Percentiles rank a stretch among this genome's conserved stretches.
Evolutionary conservation across 64 coral and sea anemone genomes (phyloP).

Genomic region (Cladopsammia gracilis): DNA sequence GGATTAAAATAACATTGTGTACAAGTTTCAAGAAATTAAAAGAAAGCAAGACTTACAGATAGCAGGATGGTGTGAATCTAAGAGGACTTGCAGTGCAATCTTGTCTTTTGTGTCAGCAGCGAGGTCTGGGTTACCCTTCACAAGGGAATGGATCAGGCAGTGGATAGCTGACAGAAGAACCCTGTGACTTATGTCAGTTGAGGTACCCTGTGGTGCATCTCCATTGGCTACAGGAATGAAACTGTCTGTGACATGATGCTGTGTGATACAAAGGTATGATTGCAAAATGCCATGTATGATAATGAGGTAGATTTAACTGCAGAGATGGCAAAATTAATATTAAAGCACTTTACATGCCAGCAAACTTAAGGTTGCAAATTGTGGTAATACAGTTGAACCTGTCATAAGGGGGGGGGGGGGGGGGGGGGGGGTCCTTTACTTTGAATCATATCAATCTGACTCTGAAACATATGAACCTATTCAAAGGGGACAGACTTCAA

Average conservation of each 20-base stretch:
- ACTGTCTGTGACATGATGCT: constrained; percentile 9
- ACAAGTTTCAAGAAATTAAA: too few relatives aligned
- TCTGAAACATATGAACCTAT: too few relatives aligned
- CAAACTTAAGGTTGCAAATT: too few relatives aligned
- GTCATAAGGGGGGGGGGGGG: too few relatives aligned
- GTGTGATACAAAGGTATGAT: not conserved
- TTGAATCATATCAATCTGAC: too few relatives aligned
- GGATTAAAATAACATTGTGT: too few relatives aligned
- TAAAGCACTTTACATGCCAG: too few relatives aligned
- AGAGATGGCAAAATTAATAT: too few relatives aligned
- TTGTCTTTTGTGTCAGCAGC: constrained; percentile 21
- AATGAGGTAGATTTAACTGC: too few relatives aligned
- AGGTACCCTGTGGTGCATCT: not conserved
- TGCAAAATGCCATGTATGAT: not conserved
- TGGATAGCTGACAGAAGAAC: constrained; percentile 31
- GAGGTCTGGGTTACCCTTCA: constrained; percentile 4
- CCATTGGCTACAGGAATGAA: constrained; percentile 29
- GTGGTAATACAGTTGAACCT: too few relatives aligned
- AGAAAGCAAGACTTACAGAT: constrained; percentile 12
- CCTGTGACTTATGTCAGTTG: not conserved
- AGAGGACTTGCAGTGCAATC: constrained; percentile 47
- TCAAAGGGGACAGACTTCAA: too few relatives aligned
- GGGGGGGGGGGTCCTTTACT: too few relatives aligned
- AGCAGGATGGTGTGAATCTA: constrained; percentile 55
- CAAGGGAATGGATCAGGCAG: not conserved